Percentiles rank a stretch among this genome's conserved stretches.
Conservation (phyloP, 2,888 invertebrate genomes). For the Axea sp. region DNA sequence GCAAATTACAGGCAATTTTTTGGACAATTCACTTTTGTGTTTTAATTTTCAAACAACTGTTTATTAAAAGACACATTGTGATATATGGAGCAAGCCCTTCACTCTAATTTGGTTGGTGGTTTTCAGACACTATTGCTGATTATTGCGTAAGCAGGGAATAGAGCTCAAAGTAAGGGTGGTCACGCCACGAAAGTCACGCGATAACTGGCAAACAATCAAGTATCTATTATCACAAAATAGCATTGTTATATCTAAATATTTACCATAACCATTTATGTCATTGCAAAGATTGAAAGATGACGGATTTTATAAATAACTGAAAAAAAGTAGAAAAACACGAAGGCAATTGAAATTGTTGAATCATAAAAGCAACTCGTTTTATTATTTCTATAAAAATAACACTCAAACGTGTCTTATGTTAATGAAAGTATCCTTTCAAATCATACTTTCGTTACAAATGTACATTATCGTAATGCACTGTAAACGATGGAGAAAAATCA, state of each 20-base stretch:
- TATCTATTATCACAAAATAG: constrained; percentile 36
- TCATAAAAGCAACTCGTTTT: too few species aligned
- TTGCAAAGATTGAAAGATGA: neutral
- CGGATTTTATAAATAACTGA: too few species aligned
- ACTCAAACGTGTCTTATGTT: too few species aligned
- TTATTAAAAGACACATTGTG: constrained; percentile 13
- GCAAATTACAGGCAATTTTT: neutral
- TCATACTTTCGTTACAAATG: neutral
- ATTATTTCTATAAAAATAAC: too few species aligned
- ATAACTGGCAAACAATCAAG: constrained; percentile 44
- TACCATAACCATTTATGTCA: neutral
- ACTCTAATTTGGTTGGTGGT: constrained; percentile 49
- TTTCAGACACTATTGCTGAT: constrained; percentile 52
- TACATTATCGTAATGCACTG: neutral
- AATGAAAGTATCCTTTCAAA: neutral
- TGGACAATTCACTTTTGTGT: constrained; percentile 1
- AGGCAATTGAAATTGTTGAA: too few species aligned
- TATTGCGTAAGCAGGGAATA: constrained; percentile 51
- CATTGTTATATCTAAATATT: constrained; percentile 10
- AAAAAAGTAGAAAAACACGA: too few species aligned
- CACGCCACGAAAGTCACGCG: constrained; percentile 59
- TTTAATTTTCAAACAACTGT: constrained; percentile 13
- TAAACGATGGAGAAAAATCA: constrained; percentile 3
- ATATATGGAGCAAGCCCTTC: constrained; percentile 24
- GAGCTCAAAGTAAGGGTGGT: constrained; percentile 39